Percentiles rank a stretch among this genome's conserved stretches.
These are phyloP conservation scores for Brotula barbata DNA, from an alignment of 2,797 vertebrate species.

Conservation along the genomic window DNA sequence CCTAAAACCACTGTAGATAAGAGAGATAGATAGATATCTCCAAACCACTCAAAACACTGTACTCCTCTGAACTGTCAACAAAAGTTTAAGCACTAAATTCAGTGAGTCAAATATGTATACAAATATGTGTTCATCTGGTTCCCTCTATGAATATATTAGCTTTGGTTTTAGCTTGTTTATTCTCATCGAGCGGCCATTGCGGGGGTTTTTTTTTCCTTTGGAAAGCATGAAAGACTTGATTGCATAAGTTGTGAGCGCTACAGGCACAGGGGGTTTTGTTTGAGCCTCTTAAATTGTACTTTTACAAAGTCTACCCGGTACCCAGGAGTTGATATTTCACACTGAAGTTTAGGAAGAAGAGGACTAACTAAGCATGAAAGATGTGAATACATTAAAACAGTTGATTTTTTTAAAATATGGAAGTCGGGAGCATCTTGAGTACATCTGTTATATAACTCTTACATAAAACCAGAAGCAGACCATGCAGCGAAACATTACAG, in stretches of 20 bases:
- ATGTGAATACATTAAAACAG: slow-evolving; percentile 25
- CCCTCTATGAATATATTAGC: background rate
- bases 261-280: slow-evolving; percentile 6
- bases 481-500: slow-evolving; percentile 37
- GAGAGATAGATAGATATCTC: no score
- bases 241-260: slow-evolving; percentile 2
- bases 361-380: slow-evolving; percentile 19
- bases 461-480: slow-evolving; percentile 54
- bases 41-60: slow-evolving; percentile 4
- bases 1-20: no score
- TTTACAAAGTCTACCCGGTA: no score
- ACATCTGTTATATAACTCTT: slow-evolving; percentile 54
- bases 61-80: slow-evolving; percentile 12
- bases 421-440: slow-evolving; percentile 21
- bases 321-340: no score
- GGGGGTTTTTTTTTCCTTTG: background rate
- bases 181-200: background rate
- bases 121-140: slow-evolving; percentile 9
- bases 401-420: slow-evolving; percentile 33
- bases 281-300: no score
- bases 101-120: background rate
- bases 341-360: no score
- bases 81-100: slow-evolving; percentile 9
- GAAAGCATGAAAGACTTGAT: slow-evolving; percentile 2
- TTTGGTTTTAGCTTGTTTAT: slow-evolving; percentile 6